These are phyloP conservation scores for Opisthocomus hoazin DNA, from an alignment of 2,113 vertebrate species.

Conservation along the genomic window DNA sequence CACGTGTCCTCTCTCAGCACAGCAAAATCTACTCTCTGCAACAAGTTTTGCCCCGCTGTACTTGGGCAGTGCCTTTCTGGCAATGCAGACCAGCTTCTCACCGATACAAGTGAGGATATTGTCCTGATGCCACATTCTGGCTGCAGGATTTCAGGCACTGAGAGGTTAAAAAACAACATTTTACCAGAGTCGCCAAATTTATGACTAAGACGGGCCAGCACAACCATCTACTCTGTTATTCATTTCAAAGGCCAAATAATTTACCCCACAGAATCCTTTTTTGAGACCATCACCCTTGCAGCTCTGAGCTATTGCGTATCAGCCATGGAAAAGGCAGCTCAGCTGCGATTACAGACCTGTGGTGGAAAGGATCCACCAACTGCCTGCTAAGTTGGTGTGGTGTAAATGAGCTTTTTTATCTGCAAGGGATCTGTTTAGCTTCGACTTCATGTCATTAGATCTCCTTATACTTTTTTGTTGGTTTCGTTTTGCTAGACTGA, in stretches of 20 bases:
- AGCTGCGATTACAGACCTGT: accelerated
- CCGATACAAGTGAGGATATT: accelerated
- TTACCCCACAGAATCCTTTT: background rate
- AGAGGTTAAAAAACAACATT: background rate
- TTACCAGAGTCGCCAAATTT: background rate
- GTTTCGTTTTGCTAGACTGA: background rate
- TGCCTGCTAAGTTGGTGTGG: background rate
- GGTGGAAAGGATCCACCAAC: background rate
- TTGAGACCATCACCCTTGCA: background rate
- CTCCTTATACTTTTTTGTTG: background rate
- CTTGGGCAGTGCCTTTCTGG: background rate
- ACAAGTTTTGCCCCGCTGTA: background rate
- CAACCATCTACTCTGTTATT: background rate
- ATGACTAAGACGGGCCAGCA: background rate
- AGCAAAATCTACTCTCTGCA: background rate
- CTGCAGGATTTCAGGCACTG: background rate
- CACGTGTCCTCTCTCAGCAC: background rate
- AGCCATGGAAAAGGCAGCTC: background rate
- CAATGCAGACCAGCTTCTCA: background rate
- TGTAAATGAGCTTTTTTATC: background rate
- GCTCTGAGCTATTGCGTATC: background rate
- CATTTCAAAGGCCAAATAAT: background rate
- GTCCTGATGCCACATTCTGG: background rate
- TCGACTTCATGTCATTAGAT: background rate
- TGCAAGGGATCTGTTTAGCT: background rate